Evolutionary conservation across 2,888 invertebrate genomes (phyloP).

Genomic region (Lamellibrachia columna): DNA sequence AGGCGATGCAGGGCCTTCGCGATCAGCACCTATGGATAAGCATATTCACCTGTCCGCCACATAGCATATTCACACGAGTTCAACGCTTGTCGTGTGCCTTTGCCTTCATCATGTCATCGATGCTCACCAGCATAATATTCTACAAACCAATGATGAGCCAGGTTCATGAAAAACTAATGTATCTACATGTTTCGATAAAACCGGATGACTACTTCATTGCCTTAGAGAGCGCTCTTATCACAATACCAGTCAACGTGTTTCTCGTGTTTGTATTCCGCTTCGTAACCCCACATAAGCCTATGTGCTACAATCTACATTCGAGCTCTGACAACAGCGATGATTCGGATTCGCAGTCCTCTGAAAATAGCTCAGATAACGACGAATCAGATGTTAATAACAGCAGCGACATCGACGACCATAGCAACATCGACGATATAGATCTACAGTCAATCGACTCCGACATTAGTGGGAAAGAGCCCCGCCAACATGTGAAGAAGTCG

Average conservation of each 20-base stretch:
- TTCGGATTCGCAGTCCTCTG: neutral
- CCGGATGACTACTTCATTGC: slow-evolving; percentile 47
- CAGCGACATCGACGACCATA: neutral
- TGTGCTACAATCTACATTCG: neutral
- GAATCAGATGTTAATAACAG: neutral
- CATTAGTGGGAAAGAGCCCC: neutral
- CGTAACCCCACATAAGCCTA: neutral
- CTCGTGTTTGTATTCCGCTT: slow-evolving; percentile 47
- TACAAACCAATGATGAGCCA: slow-evolving; percentile 35
- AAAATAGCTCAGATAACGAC: neutral
- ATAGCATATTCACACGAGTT: slow-evolving; percentile 54
- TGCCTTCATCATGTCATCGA: slow-evolving; percentile 52
- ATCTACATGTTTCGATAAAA: slow-evolving; percentile 39
- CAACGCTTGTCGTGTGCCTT: slow-evolving; percentile 60
- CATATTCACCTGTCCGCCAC: slow-evolving; percentile 53
- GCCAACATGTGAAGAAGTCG: neutral
- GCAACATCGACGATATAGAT: neutral
- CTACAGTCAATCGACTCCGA: neutral
- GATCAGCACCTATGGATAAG: slow-evolving; percentile 62
- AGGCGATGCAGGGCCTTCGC: slow-evolving; percentile 42
- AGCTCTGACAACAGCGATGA: neutral
- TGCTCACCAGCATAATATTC: slow-evolving; percentile 60
- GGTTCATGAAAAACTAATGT: slow-evolving; percentile 40
- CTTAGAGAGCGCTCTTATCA: slow-evolving; percentile 49
- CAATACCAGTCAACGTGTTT: slow-evolving; percentile 50